Evolutionary conservation across 2,797 vertebrate genomes (phyloP), one percentile per base, ranked within the genome.

Genomic region (Galago senegalensis): DNA sequence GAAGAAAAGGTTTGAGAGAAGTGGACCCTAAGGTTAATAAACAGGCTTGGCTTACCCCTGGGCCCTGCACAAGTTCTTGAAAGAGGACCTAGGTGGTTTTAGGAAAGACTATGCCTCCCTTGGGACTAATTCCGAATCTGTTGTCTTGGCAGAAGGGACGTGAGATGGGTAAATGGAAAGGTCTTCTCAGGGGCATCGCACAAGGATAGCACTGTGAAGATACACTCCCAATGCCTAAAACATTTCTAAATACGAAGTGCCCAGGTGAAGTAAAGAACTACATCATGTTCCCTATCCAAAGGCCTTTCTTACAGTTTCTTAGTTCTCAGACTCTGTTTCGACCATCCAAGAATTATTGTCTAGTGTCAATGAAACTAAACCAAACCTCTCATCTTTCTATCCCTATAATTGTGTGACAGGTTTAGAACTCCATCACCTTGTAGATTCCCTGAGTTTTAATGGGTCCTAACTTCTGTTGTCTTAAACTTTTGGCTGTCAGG

Each of bases 291-390:
- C 81, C 12, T 9, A 89, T 60, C 76, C 63, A 94, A 49, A 87
- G 8, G 5, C 8, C 77, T 93, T 93, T 63, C 63, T 80, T 65
- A 79, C 2, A 93, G 25, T 76, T 83, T 89, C 60, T 75, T 86
- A 84, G 37, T 3, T 77, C 17, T 73, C 14, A 83, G 40, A 95
- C 17, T 86, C 89, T 58, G 40, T 84, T 96, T 92, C 20, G 72
- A 91, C 17, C 89, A 75, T 21, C 31, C 14, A 91, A 92, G 58
- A 94, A 83, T 1, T 83, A 37, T 43, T 58, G 40, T 58, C 11
- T 79, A 75, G 70, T 92, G 79, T 92, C 87, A 95, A 94, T 87
- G 76, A 94, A 70, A 87, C 43, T 87, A 95, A 90, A 79, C 49
- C 17, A 29, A 93, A 87, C 20, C 11, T 73, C 70, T 77, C 67